phyloP scores from a whole-genome alignment of 2,888 invertebrate genomes.

The Lycocerus yunnanus region DNA sequence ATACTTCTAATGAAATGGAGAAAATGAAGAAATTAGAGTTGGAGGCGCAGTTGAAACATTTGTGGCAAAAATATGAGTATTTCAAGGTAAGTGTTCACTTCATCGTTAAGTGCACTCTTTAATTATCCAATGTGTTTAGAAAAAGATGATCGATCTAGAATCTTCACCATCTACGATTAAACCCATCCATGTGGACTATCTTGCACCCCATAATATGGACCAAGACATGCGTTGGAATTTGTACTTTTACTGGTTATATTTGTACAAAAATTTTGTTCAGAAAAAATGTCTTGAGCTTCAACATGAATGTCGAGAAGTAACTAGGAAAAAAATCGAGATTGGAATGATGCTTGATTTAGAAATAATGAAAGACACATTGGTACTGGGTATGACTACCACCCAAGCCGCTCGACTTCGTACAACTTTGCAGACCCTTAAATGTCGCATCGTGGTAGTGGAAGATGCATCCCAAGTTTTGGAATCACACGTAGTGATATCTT shows the following conservation, averaged over 20 bases:
- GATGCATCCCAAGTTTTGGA: conserved; percentile 90
- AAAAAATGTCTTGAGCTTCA: conserved; percentile 35
- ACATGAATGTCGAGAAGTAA: conserved; percentile 35
- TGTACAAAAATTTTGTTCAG: conserved; percentile 35
- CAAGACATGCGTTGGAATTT: conserved; percentile 45
- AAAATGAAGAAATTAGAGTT: background rate
- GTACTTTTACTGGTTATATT: conserved; percentile 46
- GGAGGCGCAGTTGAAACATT: background rate
- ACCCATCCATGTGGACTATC: conserved; percentile 28
- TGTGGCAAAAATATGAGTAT: background rate
- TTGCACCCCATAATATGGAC: conserved; percentile 38
- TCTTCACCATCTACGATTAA: background rate
- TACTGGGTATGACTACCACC: conserved; percentile 80
- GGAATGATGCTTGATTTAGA: conserved; percentile 62
- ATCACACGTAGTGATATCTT: conserved; percentile 77
- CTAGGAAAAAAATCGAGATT: conserved; percentile 30
- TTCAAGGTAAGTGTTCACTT: background rate
- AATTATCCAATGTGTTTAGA: background rate
- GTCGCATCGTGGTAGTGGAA: conserved; percentile 78
- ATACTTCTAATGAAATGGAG: background rate
- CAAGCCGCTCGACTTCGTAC: conserved; percentile 71
- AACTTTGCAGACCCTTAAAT: conserved; percentile 63
- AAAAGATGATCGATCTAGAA: background rate
- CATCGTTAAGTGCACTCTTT: too few species aligned
- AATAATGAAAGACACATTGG: conserved; percentile 58